Conservation (phyloP, 2,888 invertebrate species). For the Stegophylla sp. region DNA sequence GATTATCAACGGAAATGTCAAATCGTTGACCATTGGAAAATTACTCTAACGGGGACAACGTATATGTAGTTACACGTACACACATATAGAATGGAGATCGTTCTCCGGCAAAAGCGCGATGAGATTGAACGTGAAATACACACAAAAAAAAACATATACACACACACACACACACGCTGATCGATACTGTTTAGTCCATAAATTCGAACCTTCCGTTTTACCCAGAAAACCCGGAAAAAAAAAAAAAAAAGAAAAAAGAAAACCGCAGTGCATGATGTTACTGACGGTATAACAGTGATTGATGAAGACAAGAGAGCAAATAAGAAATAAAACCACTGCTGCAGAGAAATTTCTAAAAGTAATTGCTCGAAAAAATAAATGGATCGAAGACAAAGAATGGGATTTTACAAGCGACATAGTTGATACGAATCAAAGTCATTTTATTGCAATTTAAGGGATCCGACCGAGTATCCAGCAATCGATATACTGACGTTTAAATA, state of each 20-base stretch:
- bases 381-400: not conserved
- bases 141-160: not conserved
- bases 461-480: not conserved
- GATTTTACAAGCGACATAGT: not conserved
- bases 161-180: not conserved
- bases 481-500: not conserved
- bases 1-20: conserved; percentile 15
- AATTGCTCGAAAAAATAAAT: conserved; percentile 35
- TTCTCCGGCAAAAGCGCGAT: not conserved
- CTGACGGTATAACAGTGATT: conserved; percentile 44
- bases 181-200: conserved; percentile 40
- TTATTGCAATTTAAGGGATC: not conserved
- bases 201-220: conserved; percentile 22
- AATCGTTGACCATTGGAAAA: conserved; percentile 13
- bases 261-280: conserved; percentile 34
- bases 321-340: conserved; percentile 18
- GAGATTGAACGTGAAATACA: not conserved
- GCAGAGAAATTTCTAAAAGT: conserved; percentile 11
- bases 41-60: not conserved
- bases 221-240: conserved; percentile 17
- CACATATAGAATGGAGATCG: not conserved
- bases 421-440: not conserved
- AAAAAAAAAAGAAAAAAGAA: conserved; percentile 24
- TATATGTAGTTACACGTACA: not conserved
- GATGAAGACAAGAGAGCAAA: conserved; percentile 44